These are phyloP conservation scores for Rotaria magnacalcarata DNA, from an alignment of 2,888 invertebrate species.

Conservation along the genomic window DNA sequence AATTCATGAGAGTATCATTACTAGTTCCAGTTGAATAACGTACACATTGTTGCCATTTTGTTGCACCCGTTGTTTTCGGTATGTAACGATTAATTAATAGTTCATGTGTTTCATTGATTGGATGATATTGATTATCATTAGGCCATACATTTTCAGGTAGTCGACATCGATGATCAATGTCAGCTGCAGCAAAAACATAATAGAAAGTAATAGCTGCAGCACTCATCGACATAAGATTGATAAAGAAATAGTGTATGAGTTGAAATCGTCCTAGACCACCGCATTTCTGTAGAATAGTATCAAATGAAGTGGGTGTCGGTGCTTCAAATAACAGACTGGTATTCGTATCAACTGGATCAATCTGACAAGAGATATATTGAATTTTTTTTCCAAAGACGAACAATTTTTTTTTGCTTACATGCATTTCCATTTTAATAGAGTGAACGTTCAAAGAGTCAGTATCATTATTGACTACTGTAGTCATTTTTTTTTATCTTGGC, in stretches of 20 bases:
- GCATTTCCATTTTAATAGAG: neutral
- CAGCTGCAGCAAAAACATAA: neutral
- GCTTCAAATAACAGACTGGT: too few species aligned
- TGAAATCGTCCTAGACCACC: constrained; percentile 11
- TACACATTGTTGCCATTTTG: neutral
- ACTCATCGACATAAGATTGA: neutral
- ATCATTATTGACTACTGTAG: too few species aligned
- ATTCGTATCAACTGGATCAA: too few species aligned
- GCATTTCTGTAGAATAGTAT: neutral
- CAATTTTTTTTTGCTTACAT: neutral
- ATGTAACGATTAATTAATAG: neutral
- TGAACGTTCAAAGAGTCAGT: too few species aligned
- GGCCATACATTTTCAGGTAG: neutral
- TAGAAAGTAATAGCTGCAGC: neutral
- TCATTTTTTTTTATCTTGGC: too few species aligned
- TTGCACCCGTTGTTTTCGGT: neutral
- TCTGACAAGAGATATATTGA: neutral
- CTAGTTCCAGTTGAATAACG: neutral
- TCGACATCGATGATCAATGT: neutral
- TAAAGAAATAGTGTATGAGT: neutral
- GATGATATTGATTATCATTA: neutral
- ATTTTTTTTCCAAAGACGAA: too few species aligned
- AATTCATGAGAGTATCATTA: neutral
- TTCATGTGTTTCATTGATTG: neutral
- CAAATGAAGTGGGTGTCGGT: neutral